Evolutionary conservation across 2,888 invertebrate genomes (phyloP).

Genomic region (Gastrophysa polygoni): DNA sequence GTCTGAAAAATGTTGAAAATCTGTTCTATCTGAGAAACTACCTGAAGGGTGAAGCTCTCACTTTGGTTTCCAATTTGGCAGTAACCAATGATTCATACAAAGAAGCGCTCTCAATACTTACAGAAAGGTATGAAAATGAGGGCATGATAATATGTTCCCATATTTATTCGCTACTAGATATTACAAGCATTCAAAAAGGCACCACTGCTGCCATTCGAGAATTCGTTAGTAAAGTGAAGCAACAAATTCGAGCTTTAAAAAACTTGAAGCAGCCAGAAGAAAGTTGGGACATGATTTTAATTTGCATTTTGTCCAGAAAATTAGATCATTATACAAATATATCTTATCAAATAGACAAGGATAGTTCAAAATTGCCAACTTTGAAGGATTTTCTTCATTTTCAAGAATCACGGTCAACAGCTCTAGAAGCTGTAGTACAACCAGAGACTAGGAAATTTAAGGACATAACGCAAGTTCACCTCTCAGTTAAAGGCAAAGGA

Average conservation of each 20-base stretch:
- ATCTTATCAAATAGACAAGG: constrained; percentile 24
- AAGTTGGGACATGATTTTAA: constrained; percentile 15
- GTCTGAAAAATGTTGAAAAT: constrained; percentile 11
- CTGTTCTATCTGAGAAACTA: constrained; percentile 19
- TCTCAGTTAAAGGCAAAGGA: neutral
- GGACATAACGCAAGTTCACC: constrained; percentile 8
- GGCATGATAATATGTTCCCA: constrained; percentile 17
- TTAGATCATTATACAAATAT: constrained; percentile 19
- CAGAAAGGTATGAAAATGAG: constrained; percentile 24
- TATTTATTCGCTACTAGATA: constrained; percentile 21
- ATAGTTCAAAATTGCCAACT: constrained; percentile 17
- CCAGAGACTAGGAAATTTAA: neutral
- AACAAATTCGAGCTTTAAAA: constrained; percentile 22
- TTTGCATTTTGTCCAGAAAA: constrained; percentile 22
- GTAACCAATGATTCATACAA: constrained; percentile 21
- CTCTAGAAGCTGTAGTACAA: neutral
- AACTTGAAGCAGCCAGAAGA: constrained; percentile 18
- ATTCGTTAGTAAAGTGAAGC: constrained; percentile 24
- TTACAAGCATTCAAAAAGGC: constrained; percentile 12
- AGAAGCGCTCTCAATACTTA: constrained; percentile 15
- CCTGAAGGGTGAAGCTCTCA: constrained; percentile 26
- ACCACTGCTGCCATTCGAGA: constrained; percentile 12
- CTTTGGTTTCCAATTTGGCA: constrained; percentile 21
- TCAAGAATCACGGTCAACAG: constrained; percentile 9
- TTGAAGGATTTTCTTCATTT: constrained; percentile 18